Evolutionary conservation across 2,113 vertebrate genomes (phyloP), one percentile per base, ranked within the genome.

Genomic region (Myanophis thanlyinensis): DNA sequence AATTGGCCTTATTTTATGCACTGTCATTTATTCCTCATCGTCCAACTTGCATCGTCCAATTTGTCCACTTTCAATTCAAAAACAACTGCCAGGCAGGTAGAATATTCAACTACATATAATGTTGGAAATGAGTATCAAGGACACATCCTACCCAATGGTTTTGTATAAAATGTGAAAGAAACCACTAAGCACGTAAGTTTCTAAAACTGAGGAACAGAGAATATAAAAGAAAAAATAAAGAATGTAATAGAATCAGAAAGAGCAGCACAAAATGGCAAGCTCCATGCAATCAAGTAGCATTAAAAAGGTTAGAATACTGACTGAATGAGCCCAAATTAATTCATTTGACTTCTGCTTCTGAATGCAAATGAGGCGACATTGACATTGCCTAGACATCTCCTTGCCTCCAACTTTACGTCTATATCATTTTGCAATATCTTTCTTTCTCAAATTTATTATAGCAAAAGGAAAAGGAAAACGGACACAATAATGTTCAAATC

Each of bases 141-240:
- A 25, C 20, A 90, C n/a, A 20, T 40, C 5, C 1, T 90, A 1
- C 47, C 0, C 6, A 18, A 1, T 27, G 22, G 0, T 0, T 0
- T 9, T 84, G 0, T 0, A 1, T 44, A 0, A 3, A 0, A 27
- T 5, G 3, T 0, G 85, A 85, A 91, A 4, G 46, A 3, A 85
- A n/a, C 11, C 53, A 67, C 8, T 27, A 54, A 67, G 49, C 40
- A 0, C 73, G 46, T 47, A 87, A 51, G 67, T 92, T 87, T 1
- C 53, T 94, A 46, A 92, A 88, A 6, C 0, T 27, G 25, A 85
- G 40, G 25, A 3, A 13, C 56, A 62, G 25, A 35, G 62, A 15
- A 1, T 9, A 87, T 59, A 44, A 9, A 90, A 23, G 30, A 85
- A 23, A 73, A 67, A 40, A 35, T 40, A 85, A 85, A 80, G 5